Evolutionary conservation across 2,797 vertebrate species (phyloP), one percentile per base, ranked within the genome.

Genomic region (Pempheris klunzingeri): DNA sequence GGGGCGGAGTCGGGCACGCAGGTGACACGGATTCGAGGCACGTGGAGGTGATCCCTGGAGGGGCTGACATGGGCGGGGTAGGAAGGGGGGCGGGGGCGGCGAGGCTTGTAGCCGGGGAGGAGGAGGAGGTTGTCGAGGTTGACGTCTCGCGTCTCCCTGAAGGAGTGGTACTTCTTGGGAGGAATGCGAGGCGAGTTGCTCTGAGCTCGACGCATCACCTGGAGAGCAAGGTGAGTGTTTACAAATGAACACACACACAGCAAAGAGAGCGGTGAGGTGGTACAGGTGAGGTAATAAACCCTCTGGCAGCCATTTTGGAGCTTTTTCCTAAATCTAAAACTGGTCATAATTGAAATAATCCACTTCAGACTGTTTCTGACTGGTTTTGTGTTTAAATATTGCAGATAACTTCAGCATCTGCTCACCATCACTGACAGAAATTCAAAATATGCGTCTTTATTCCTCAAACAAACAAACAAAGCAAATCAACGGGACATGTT

Each of bases 101-200:
- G 82, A 30, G 94, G 79, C 69, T 81, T 83, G 84, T 92, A 93
- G 11, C 92, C 93, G 0, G 92, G 92, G 2, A 91, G 78, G 9
- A 60, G 26, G 63, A 81, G 75, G 3, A 94, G 93, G 86, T 88
- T 68, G 87, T 88, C 82, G 36, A 91, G 79, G 81, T 81, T 64
- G 64, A 64, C 28, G 57, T 93, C 90, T 38, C 88, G 91, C 28
- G 86, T 80, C 85, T 89, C 89, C 78, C 34, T 88, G 90, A 92
- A 94, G 81, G 73, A 90, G 81, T 92, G 87, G 82, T 95, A 84
- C 77, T 93, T 94, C 93, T 96, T 94, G 81, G 94, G 46, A 74
- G 92, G 92, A 88, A 96, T 75, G 85, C 95, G 78, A 58, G 94
- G 92, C 0, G 83, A 96, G 90, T 96, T 96, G 94, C 94, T 96